phyloP scores from a whole-genome alignment of 2,113 vertebrate species.

The Anoura caudifer region DNA sequence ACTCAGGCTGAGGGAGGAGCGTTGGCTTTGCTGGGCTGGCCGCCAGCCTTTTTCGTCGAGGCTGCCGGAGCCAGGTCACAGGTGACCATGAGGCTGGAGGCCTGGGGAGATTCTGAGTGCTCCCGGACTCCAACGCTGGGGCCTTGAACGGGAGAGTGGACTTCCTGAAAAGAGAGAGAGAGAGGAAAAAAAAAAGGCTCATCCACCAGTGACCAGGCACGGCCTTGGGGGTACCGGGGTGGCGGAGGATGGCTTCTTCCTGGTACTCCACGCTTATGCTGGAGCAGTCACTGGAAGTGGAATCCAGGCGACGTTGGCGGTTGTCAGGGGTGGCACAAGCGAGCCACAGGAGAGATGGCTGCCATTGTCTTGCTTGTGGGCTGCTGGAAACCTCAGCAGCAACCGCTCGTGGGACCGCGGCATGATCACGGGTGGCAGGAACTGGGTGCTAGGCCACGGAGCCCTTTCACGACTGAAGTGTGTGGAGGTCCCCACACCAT shows the following conservation, averaged over 20 bases:
- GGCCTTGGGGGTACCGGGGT: neutral
- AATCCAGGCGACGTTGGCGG: no score
- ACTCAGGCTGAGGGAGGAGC: neutral
- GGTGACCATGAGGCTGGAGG: conserved; percentile 77
- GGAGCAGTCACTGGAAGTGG: no score
- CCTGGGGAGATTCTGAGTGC: conserved; percentile 76
- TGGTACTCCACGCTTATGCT: neutral
- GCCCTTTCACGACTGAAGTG: no score
- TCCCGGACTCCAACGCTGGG: conserved; percentile 84
- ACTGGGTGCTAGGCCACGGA: no score
- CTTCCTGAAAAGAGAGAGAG: neutral
- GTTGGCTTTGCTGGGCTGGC: neutral
- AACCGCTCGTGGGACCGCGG: no score
- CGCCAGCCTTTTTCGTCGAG: neutral
- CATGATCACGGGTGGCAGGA: no score
- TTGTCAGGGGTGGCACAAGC: no score
- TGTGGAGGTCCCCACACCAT: no score
- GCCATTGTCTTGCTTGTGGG: no score
- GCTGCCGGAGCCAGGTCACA: neutral
- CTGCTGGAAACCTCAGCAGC: no score
- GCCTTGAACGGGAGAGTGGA: conserved; percentile 70
- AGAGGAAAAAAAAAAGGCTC: neutral
- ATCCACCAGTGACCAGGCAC: neutral
- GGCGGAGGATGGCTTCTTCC: neutral
- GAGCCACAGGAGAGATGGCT: no score